Base-by-base conservation (phyloP, 2,888 invertebrate species). In the Luperina nickerlii region DNA sequence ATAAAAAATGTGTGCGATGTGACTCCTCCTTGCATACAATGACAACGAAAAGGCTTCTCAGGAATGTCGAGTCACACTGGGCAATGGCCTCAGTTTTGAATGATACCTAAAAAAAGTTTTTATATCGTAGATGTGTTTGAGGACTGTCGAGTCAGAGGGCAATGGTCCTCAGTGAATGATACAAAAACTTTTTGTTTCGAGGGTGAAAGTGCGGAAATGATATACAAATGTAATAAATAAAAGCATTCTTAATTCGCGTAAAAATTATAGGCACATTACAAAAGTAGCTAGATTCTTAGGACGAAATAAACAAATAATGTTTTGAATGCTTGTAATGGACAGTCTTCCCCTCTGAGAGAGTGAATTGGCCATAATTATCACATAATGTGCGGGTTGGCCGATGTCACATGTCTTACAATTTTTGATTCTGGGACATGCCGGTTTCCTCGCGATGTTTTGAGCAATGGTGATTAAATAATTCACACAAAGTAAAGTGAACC, bases 111-210 rank as follows among this genome's bases (percentile, higher is more conserved):
- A 38, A 45, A 32, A 0, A 15, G 11, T n/a, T 63, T 65, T 51
- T 81, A 0, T 20, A 15, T 51, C 6, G 2, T 9, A 1, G 2
- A 38, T 8, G 7, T 11, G 9, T 80, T 81, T 68, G 15, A 38
- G 8, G 5, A 62, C 13, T 66, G 42, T 48, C 38, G 57, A 76
- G n/a, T 77, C 78, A 83, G 65, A n/a, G 65, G 84, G 57, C 27
- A 83, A 60, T 20, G 38, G 3, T 20, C 9, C 9, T 15, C 4
- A 9, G 13, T 63, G 8, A 63, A n/a, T 18, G 27, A 63, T 11
- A 32, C 8, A 54, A 63, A 38, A 1, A n/a, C 13, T 24, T 63
- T 65, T 60, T 62, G 0, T 13, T 20, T 69, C 4, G 3, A 13
- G 0, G 1, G 8, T 8, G 4, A 7, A 42, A 51, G 42, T 42